These are phyloP conservation scores for Caenorhabditis brenneri DNA, from an alignment of 1,140 invertebrate species.

Conservation along the genomic window DNA sequence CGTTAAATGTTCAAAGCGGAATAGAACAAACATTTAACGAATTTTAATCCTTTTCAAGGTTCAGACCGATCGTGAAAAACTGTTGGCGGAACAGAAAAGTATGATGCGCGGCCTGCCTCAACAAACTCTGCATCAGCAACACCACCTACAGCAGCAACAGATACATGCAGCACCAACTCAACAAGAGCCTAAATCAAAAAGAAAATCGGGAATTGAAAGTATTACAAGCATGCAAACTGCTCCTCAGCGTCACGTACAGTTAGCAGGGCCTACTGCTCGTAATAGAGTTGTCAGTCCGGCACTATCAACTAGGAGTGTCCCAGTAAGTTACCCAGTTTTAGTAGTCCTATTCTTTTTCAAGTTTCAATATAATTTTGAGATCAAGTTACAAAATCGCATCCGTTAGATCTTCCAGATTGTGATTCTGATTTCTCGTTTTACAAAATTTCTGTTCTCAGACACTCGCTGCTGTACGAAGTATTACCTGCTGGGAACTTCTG, in stretches of 20 bases:
- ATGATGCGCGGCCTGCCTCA: not conserved
- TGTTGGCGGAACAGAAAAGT: not conserved
- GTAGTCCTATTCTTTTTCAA: too few relatives aligned
- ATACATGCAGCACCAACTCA: not conserved
- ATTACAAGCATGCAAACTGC: slow-evolving; percentile 32
- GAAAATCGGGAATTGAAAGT: slow-evolving; percentile 27
- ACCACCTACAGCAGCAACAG: not conserved
- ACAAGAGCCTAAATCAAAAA: not conserved
- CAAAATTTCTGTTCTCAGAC: not conserved
- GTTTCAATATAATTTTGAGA: too few relatives aligned
- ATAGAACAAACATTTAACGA: too few relatives aligned
- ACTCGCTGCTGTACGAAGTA: not conserved
- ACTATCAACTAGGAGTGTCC: not conserved
- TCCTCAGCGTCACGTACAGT: not conserved
- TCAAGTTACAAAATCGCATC: too few relatives aligned
- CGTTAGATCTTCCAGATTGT: too few relatives aligned
- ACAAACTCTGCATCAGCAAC: too few relatives aligned
- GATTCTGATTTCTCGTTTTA: too few relatives aligned
- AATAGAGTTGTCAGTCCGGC: not conserved
- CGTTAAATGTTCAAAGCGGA: too few relatives aligned
- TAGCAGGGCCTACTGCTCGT: not conserved
- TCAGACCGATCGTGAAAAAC: not conserved
- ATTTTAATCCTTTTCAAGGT: too few relatives aligned
- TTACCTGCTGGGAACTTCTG: slow-evolving; percentile 14
- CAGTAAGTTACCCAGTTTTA: not conserved